Base-by-base conservation (phyloP, 2,113 vertebrate genomes). In the Gymnogyps californianus region DNA sequence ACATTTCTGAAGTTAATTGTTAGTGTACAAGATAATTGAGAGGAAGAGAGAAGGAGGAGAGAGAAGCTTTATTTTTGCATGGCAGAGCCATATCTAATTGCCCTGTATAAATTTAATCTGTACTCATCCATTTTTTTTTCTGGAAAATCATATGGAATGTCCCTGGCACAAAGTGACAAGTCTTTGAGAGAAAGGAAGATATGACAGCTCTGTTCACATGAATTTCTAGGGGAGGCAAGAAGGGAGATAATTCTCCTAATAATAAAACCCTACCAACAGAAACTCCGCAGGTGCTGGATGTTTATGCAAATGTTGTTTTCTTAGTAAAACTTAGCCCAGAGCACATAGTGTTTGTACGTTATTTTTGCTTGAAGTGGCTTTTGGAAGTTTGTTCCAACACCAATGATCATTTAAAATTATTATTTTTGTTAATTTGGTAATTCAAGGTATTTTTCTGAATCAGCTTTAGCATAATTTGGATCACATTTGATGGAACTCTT, bases 341-440 rank as follows among this genome's bases (percentile, higher is more conserved):
- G 96, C 96, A 71, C 67, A 69, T 46, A 72, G 70, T 20, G 2
- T 62, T 96, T 95, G 38, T 32, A 44, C 84, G 90, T 79, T 90
- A 61, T 29, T 96, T 95, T 74, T 97, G 82, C 93, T 89, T 93
- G 83, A 97, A 96, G 97, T 97, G 96, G 87, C 89, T 97, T 98
- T 95, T 92, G 66, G 90, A 96, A 88, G 77, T 72, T 64, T 32
- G 65, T 90, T 92, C 85, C 66, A 92, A 10, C 54, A 96, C n/a
- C 55, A 79, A 40, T 78, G 21, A 70, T 95, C 90, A 94, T 62
- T 96, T 91, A 96, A 81, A 69, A 94, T 86, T 89, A 91, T 92
- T 54, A 44, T 46, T 76, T 86, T 82, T 90, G 64, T 59, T 95
- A 80, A 87, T 86, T 82, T 90, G 64, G 62, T 95, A 80, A 87